Percentiles rank a stretch among this genome's conserved stretches.
Conservation (phyloP, 2,113 vertebrate species). For the Colistium nudipinnis region DNA sequence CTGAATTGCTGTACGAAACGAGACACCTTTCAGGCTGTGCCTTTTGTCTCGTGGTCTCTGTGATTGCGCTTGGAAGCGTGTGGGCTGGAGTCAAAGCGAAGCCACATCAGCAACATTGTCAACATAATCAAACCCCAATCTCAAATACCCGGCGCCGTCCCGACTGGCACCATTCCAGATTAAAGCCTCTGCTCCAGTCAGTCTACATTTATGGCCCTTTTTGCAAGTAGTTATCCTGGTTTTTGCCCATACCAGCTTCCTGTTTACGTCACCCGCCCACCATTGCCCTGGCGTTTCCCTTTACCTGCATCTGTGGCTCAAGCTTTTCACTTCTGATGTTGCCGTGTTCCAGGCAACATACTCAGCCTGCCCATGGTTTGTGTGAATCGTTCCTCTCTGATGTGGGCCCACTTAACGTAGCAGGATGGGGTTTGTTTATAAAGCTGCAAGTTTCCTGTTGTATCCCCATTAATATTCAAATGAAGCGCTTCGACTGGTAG, state of each 20-base stretch:
- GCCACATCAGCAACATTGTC: background rate
- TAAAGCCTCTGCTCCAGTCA: background rate
- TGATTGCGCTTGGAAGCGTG: background rate
- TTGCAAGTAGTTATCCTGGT: background rate
- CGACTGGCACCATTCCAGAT: background rate
- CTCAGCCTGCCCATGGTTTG: too few relatives aligned
- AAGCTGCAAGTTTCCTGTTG: background rate
- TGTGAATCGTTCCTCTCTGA: background rate
- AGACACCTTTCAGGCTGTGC: background rate
- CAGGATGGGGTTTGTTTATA: too few relatives aligned
- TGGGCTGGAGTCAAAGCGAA: background rate
- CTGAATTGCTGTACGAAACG: background rate
- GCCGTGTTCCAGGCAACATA: too few relatives aligned
- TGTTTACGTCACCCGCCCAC: too few relatives aligned
- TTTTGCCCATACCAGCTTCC: background rate
- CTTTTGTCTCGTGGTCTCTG: background rate
- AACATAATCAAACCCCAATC: slow-evolving; percentile 2
- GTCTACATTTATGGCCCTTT: background rate
- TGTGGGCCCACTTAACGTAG: background rate
- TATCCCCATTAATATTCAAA: background rate
- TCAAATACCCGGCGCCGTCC: background rate
- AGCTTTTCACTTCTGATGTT: background rate
- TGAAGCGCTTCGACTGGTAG: slow-evolving; percentile 6
- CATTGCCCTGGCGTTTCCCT: too few relatives aligned
- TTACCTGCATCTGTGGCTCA: background rate